These are phyloP conservation scores for Peromyscus eremicus DNA, from an alignment of 2,797 vertebrate species.

Conservation along the genomic window DNA sequence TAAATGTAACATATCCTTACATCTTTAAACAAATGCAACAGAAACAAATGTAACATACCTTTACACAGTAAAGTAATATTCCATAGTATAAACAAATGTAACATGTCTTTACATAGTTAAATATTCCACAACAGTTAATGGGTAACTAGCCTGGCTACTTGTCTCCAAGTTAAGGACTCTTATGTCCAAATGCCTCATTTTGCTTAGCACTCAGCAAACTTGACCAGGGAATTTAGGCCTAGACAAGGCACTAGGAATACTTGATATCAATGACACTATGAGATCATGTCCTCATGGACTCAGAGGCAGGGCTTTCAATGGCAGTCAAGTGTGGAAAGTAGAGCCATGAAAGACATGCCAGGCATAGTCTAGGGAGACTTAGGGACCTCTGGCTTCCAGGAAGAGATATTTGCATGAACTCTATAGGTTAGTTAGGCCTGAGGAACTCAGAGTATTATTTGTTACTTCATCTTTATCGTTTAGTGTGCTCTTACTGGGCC, in stretches of 20 bases:
- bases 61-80: no score
- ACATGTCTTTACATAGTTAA: no score
- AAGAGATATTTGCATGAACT: background rate
- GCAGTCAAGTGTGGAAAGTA: background rate
- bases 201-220: background rate
- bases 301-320: background rate
- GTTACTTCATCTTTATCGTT: background rate
- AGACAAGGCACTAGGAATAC: background rate
- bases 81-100: no score
- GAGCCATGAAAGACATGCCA: background rate
- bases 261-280: background rate
- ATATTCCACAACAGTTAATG: background rate
- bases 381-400: background rate
- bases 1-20: no score
- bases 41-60: no score
- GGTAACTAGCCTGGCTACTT: background rate
- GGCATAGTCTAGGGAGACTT: background rate
- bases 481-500: background rate
- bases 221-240: background rate
- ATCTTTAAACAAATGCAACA: no score
- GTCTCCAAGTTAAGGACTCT: background rate
- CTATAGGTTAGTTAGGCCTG: background rate
- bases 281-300: background rate
- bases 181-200: background rate
- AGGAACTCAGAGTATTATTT: background rate